Evolutionary conservation across 2,888 invertebrate species (phyloP).

Genomic region (Agrotis segetum): DNA sequence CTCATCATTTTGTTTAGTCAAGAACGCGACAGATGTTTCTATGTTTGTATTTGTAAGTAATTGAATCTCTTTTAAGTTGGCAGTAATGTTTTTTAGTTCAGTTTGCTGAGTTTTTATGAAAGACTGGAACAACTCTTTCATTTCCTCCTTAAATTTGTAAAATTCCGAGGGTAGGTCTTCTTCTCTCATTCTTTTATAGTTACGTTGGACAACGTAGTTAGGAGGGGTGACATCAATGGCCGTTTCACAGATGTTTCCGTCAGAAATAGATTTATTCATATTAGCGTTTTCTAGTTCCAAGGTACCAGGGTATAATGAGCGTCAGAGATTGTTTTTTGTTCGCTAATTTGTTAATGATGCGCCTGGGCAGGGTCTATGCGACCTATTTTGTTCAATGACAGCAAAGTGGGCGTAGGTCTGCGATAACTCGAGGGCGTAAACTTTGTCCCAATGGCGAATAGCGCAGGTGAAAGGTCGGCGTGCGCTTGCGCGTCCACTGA

Average conservation of each 20-base stretch:
- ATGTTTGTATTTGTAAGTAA: neutral
- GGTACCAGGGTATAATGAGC: neutral
- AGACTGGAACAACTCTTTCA: neutral
- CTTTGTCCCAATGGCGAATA: too few species aligned
- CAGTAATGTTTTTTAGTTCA: neutral
- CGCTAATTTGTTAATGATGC: neutral
- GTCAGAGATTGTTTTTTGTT: neutral
- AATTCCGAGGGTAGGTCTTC: neutral
- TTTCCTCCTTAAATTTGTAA: neutral
- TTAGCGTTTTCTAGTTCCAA: neutral
- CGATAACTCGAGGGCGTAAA: too few species aligned
- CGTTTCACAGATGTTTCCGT: neutral
- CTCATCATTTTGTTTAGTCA: neutral
- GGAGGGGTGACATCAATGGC: neutral
- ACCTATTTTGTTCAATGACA: too few species aligned
- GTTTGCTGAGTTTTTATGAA: neutral
- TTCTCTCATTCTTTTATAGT: neutral
- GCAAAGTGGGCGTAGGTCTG: too few species aligned
- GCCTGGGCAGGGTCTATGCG: too few species aligned
- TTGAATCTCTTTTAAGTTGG: neutral
- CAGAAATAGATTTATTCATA: constrained; percentile 4
- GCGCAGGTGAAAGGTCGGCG: too few species aligned
- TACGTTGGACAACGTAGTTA: neutral
- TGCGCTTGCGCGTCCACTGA: too few species aligned
- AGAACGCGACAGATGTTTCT: neutral